These are phyloP conservation scores for Azorinus chamasolen DNA, from an alignment of 2,888 invertebrate species.

Conservation along the genomic window DNA sequence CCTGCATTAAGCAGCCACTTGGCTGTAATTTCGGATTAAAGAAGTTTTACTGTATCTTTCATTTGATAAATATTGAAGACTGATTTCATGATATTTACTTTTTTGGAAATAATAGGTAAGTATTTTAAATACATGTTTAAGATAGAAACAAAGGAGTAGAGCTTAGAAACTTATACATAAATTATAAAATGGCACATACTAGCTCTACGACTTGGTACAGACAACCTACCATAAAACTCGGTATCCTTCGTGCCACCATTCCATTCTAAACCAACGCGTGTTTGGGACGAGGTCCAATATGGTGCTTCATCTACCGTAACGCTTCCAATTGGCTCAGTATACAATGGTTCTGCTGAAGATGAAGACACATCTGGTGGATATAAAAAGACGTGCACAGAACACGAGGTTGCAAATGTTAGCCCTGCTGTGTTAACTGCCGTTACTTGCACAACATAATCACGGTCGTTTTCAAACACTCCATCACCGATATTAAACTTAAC, in stretches of 20 bases:
- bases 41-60: too few relatives aligned
- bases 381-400: slow-evolving; percentile 35
- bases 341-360: slow-evolving; percentile 27
- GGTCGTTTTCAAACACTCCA: slow-evolving; percentile 47
- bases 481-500: slow-evolving; percentile 29
- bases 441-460: slow-evolving; percentile 61
- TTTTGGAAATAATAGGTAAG: too few relatives aligned
- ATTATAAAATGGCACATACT: too few relatives aligned
- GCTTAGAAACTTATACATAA: too few relatives aligned
- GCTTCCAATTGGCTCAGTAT: neutral
- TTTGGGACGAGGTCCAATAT: slow-evolving; percentile 30
- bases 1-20: too few relatives aligned
- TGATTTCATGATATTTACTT: too few relatives aligned
- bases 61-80: too few relatives aligned
- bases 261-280: slow-evolving; percentile 50
- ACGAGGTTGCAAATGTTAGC: slow-evolving; percentile 11
- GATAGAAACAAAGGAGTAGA: too few relatives aligned
- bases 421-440: slow-evolving; percentile 64
- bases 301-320: slow-evolving; percentile 7
- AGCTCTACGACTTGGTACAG: too few relatives aligned
- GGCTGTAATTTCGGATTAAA: too few relatives aligned
- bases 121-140: too few relatives aligned
- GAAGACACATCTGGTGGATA: slow-evolving; percentile 40
- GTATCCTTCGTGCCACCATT: slow-evolving; percentile 44
- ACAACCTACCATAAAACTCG: slow-evolving; percentile 50